Percentiles rank a stretch among this genome's conserved stretches.
phyloP scores from a whole-genome alignment of 1,140 invertebrate species.

The Neomicropteryx cornuta region DNA sequence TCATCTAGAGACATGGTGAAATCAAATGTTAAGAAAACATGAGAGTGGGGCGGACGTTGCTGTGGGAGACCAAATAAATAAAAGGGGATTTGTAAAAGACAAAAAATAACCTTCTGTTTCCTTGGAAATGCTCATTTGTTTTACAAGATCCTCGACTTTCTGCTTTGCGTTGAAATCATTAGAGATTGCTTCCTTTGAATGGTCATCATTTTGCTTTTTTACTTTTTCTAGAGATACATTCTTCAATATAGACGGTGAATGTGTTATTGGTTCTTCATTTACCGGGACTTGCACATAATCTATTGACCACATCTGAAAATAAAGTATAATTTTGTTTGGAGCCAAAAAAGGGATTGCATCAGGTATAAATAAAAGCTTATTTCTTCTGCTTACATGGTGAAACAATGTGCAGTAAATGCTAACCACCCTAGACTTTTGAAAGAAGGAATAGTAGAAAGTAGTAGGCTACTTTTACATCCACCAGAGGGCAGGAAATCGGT shows the following conservation, averaged over 20 bases:
- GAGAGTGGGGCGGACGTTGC: background rate
- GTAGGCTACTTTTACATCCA: too few species aligned
- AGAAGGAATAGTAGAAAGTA: too few species aligned
- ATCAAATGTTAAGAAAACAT: too few species aligned
- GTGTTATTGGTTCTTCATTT: slow-evolving; percentile 12
- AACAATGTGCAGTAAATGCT: too few species aligned
- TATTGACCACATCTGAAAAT: slow-evolving; percentile 78
- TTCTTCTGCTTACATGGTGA: too few species aligned
- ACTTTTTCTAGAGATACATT: slow-evolving; percentile 15
- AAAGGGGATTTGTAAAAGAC: slow-evolving; percentile 4
- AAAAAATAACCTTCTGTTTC: slow-evolving; percentile 42
- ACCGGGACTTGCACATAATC: slow-evolving; percentile 81
- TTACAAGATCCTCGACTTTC: slow-evolving; percentile 54
- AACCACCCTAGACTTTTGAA: too few species aligned
- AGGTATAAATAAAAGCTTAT: slow-evolving; percentile 1
- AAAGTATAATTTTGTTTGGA: too few species aligned
- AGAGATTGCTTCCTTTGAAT: background rate
- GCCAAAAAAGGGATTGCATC: background rate
- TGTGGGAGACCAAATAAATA: background rate
- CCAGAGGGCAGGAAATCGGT: too few species aligned
- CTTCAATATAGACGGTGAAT: slow-evolving; percentile 85
- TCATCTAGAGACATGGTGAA: too few species aligned
- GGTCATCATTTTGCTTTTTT: slow-evolving; percentile 11
- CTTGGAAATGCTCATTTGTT: slow-evolving; percentile 69
- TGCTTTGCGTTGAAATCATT: background rate